Conservation (phyloP, 2,113 vertebrate species). For the Ageneiosus marmoratus region DNA sequence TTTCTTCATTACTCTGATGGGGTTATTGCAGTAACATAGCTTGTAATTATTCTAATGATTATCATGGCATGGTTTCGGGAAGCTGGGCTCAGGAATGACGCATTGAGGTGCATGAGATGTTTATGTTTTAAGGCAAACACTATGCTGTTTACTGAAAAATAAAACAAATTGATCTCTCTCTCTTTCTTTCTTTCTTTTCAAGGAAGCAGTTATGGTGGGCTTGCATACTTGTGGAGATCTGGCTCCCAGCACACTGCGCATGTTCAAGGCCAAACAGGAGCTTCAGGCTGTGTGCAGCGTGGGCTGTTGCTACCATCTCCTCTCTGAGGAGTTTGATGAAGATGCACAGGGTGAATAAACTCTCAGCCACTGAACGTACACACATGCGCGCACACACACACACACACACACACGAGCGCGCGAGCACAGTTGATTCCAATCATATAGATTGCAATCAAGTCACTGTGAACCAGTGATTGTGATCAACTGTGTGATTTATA, state of each 20-base stretch:
- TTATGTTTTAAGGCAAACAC: neutral
- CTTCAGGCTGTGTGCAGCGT: slow-evolving; percentile 90
- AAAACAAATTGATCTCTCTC: neutral
- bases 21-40: neutral
- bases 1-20: neutral
- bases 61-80: neutral
- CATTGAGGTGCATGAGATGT: neutral
- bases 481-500: neutral
- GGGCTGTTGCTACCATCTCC: slow-evolving; percentile 95
- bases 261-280: slow-evolving; percentile 86
- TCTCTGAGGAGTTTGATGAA: slow-evolving; percentile 90
- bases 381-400: neutral
- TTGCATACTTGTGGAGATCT: slow-evolving; percentile 96
- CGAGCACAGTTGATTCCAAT: neutral
- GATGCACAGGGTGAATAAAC: slow-evolving; percentile 70
- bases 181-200: neutral
- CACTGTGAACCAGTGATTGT: neutral
- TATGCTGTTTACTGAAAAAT: neutral
- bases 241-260: slow-evolving; percentile 78
- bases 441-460: neutral
- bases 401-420: neutral
- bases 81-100: neutral
- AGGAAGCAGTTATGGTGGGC: slow-evolving; percentile 91
- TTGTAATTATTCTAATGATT: neutral
- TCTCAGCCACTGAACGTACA: neutral